These are phyloP conservation scores for Bruchidius siliquastri DNA, from an alignment of 2,888 invertebrate species.

Conservation along the genomic window DNA sequence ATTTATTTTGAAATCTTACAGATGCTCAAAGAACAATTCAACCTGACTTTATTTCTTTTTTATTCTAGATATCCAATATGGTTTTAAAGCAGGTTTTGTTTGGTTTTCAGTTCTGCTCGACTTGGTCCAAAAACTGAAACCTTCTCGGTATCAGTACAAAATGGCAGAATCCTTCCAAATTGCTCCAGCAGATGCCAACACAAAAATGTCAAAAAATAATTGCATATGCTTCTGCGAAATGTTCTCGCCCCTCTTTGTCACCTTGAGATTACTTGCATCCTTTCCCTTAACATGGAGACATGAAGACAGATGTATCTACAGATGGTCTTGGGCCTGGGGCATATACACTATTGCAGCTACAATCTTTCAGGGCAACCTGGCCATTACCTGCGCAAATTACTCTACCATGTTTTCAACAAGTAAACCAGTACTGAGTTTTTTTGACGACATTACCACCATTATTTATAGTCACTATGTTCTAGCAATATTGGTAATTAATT, in stretches of 20 bases:
- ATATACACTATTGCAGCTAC: constrained; percentile 24
- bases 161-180: neutral
- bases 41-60: neutral
- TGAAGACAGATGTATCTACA: constrained; percentile 34
- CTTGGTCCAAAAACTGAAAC: constrained; percentile 16
- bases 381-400: neutral
- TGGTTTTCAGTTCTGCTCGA: constrained; percentile 29
- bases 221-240: constrained; percentile 36
- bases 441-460: constrained; percentile 34
- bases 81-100: constrained; percentile 33
- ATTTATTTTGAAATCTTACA: neutral
- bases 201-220: neutral
- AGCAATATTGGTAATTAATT: constrained; percentile 29
- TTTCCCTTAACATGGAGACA: constrained; percentile 37
- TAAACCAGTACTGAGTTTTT: neutral
- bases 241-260: constrained; percentile 25
- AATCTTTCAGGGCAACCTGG: neutral
- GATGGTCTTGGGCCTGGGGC: constrained; percentile 34
- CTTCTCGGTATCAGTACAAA: too few relatives aligned
- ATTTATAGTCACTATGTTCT: constrained; percentile 35
- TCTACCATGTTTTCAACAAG: neutral
- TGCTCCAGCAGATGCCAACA: neutral
- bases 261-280: constrained; percentile 36
- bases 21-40: neutral
- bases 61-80: constrained; percentile 29